Percentiles rank a stretch among this genome's conserved stretches.
Conservation (phyloP, 2,888 invertebrate genomes). For the Euplagia quadripunctaria region DNA sequence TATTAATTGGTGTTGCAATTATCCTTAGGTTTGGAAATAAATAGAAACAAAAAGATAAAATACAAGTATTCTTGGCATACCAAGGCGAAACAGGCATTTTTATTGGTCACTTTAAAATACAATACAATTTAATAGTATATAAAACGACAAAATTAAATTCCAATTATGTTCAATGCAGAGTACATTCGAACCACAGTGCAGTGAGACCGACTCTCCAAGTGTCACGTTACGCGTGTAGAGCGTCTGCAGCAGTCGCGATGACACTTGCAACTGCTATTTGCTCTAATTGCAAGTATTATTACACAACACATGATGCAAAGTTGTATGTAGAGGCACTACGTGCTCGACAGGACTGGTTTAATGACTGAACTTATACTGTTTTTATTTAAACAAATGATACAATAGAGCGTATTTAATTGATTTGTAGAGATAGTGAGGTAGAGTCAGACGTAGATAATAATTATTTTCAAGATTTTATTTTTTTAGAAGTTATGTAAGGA, state of each 20-base stretch:
- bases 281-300: slow-evolving; percentile 71
- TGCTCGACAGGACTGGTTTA: slow-evolving; percentile 22
- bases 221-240: slow-evolving; percentile 58
- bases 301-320: slow-evolving; percentile 41
- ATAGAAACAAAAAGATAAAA: not conserved
- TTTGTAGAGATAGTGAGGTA: not conserved
- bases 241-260: slow-evolving; percentile 58
- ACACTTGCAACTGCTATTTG: slow-evolving; percentile 65
- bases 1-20: not conserved
- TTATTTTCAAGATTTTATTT: not conserved
- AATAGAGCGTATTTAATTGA: not conserved
- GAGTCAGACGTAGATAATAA: not conserved
- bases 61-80: not conserved
- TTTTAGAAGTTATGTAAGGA: not conserved
- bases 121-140: not conserved
- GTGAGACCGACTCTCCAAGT: slow-evolving; percentile 52
- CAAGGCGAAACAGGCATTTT: not conserved
- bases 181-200: slow-evolving; percentile 46
- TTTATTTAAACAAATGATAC: slow-evolving; percentile 6
- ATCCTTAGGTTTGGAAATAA: not conserved
- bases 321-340: slow-evolving; percentile 13
- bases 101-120: not conserved
- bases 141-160: not conserved
- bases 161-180: slow-evolving; percentile 21
- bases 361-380: slow-evolving; percentile 14